Percentiles rank a stretch among this genome's conserved stretches.
phyloP scores from a whole-genome alignment of 92 coral and sea anemone genomes.

The Porites divaricata region DNA sequence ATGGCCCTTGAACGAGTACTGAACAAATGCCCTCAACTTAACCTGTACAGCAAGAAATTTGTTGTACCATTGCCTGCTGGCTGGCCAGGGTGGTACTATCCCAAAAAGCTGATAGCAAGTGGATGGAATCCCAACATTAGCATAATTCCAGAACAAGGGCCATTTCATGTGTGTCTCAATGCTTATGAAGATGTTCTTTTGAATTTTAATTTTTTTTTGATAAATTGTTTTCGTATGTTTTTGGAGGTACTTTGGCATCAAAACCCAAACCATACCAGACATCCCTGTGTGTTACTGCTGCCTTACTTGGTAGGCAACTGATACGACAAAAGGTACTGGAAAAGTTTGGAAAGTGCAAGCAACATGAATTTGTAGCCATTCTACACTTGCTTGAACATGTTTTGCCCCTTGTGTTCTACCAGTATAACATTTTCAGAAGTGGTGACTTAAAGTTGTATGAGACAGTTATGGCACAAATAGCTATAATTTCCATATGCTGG shows the following conservation, averaged over 20 bases:
- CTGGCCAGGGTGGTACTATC: constrained; percentile 65
- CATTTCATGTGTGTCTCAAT: constrained; percentile 47
- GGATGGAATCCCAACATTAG: not conserved
- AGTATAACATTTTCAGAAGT: constrained; percentile 44
- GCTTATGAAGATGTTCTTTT: constrained; percentile 20
- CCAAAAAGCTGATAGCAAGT: constrained; percentile 49
- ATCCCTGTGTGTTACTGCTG: constrained; percentile 45
- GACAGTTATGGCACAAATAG: too few relatives aligned
- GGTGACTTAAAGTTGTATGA: constrained; percentile 16
- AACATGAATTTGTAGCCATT: not conserved
- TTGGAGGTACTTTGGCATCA: constrained; percentile 39
- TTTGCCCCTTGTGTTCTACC: constrained; percentile 31
- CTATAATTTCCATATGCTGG: too few relatives aligned
- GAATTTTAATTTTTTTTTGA: constrained; percentile 20
- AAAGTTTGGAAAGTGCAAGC: constrained; percentile 20
- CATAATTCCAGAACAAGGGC: constrained; percentile 37
- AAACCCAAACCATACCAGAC: constrained; percentile 40
- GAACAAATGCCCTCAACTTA: constrained; percentile 27
- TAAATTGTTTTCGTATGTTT: constrained; percentile 19
- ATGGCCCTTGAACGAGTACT: constrained; percentile 7
- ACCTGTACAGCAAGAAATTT: constrained; percentile 3
- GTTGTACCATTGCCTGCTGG: constrained; percentile 55
- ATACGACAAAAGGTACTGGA: constrained; percentile 31
- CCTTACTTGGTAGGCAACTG: constrained; percentile 55
- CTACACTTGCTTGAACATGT: constrained; percentile 39